Base-by-base conservation (phyloP, 1,140 invertebrate species). In the Leptopilina boulardi region DNA sequence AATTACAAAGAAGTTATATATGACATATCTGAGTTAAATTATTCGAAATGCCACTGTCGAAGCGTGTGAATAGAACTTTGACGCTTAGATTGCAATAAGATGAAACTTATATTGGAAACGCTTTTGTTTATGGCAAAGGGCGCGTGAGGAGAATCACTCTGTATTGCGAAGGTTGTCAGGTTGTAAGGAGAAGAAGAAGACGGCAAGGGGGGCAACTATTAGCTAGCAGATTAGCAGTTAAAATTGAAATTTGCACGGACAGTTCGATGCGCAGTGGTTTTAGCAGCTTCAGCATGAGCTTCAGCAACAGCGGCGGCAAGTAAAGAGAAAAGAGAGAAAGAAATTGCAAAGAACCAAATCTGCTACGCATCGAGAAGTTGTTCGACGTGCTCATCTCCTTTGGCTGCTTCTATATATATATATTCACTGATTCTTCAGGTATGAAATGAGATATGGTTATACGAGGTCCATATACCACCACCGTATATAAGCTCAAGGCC, bases 211-310 rank as follows among this genome's bases (percentile, higher is more conserved):
- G 74, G 77, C 73, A 83, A 84, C 89, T 90, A 91, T 91, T 91
- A 91, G 87, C 88, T 89, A 87, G 89, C 85, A 91, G 89, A 90
- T 91, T 91, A 91, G 89, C 89, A 90, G 90, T 90, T 91, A 89
- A 91, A 91, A 91, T 90, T 90, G 90, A 90, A 91, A 91, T 91
- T 91, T 91, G 89, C 90, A 91, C 89, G 89, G 90, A 88, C 87
- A 90, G 89, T 91, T 90, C 87, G 89, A 87, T 88, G 87, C 85
- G 87, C 87, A 83, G 86, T 82, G 75, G 83, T 78, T 70, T 82
- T 75, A 75, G 79, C 71, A 74, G 84, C 80, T 56, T 82, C 77
- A 75, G 79, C 70, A 72, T 21, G 11, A 42, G 70, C 54, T 54
- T 74, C 72, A 73, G 59, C 79, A 78, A 79, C 76, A 76, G 83